Base-by-base conservation (phyloP, 2,797 vertebrate genomes). In the Trematomus bernacchii region DNA sequence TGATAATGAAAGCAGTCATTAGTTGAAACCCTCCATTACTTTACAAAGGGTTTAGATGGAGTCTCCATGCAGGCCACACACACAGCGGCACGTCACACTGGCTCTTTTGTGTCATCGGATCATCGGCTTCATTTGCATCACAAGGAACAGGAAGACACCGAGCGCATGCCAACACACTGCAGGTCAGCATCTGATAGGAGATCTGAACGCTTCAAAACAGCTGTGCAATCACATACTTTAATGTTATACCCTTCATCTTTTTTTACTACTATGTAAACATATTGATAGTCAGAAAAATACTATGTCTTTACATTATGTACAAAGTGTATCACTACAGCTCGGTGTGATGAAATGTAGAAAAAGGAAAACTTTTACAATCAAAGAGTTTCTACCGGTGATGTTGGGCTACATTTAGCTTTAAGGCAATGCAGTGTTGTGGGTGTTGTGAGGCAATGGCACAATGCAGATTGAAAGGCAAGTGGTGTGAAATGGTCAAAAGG, bases 231-330 rank as follows among this genome's bases (percentile, higher is more conserved):
- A 12, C 44, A 42, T 60, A n/a, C 33, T n/a, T 62, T 19, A 37
- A 57, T 73, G 50, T 46, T 23, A 44, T 18, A 72, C 54, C 33
- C 51, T 76, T 66, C 60, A 11, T 58, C 16, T 61, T 60, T 53
- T 37, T 37, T 37, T 60, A 27, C 76, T 83, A 72, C 76, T 11
- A 69, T 89, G 86, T 85, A 88, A 89, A 91, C 77, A 82, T 89
- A 42, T 78, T 43, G 59, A 84, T 84, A 79, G 71, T 84, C 83
- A 86, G 70, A 92, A 90, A 90, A 91, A 91, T 92, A 90, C 75
- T 90, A 85, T 88, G 76, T 87, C 70, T 92, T 87, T 90, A 91
- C 81, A 92, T 51, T 87, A 90, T 91, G 66, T 91, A 93, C 86
- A 92, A 67, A 66, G 70, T 80, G 77, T 83, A 43, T 77, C 57